Conservation (phyloP, 2,797 vertebrate genomes). For the Amblyraja radiata region DNA sequence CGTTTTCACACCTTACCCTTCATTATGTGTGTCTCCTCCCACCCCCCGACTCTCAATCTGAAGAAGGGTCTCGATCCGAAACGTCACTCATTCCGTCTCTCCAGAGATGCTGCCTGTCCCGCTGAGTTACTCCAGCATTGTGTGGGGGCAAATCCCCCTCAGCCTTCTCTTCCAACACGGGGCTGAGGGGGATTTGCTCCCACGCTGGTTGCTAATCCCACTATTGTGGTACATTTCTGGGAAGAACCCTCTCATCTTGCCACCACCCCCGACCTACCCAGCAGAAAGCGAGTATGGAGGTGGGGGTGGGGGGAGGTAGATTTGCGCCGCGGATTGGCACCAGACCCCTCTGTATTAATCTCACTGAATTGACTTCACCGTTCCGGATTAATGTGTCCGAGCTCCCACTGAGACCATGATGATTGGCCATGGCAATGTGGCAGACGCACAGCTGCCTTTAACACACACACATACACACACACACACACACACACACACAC, state of each 20-base stretch:
- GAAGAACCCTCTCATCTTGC: not conserved
- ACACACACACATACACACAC: not conserved
- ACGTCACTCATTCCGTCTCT: too few species aligned
- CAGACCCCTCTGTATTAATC: not conserved
- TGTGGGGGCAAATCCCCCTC: too few species aligned
- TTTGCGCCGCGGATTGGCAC: not conserved
- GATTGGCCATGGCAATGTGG: not conserved
- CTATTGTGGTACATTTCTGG: not conserved
- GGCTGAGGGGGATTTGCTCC: not conserved
- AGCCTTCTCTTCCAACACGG: not conserved
- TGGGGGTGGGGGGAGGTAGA: too few species aligned
- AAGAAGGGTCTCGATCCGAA: too few species aligned
- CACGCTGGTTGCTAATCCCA: not conserved
- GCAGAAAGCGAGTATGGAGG: not conserved
- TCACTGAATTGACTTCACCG: not conserved
- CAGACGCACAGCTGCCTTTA: not conserved
- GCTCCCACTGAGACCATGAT: not conserved
- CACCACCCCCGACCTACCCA: not conserved
- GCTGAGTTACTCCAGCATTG: too few species aligned
- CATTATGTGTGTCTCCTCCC: too few species aligned
- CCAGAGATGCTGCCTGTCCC: too few species aligned
- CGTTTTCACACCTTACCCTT: too few species aligned
- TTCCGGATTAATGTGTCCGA: not conserved
- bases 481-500: too few species aligned
- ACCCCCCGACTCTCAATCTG: too few species aligned